Evolutionary conservation across 1,140 invertebrate species (phyloP).

Genomic region (Drosophila nasuta): DNA sequence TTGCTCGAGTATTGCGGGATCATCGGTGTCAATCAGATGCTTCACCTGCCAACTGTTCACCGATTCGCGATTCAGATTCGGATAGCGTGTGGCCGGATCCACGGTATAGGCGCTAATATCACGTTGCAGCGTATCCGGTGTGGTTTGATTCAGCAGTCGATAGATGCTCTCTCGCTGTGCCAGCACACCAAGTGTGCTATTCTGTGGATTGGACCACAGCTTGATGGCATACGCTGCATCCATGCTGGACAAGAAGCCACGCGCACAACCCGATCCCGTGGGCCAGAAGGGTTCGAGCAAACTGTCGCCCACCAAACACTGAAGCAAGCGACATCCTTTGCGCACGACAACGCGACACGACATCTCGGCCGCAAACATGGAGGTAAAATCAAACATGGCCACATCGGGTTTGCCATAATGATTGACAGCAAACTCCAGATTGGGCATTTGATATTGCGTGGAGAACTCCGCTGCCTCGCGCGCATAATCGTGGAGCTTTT

Average conservation of each 20-base stretch:
- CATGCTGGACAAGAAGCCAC: conserved; percentile 97
- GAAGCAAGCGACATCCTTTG: conserved; percentile 91
- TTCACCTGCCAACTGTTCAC: conserved; percentile 87
- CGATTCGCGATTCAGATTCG: conserved; percentile 87
- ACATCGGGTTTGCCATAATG: conserved; percentile 99
- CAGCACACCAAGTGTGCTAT: conserved; percentile 92
- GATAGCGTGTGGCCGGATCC: conserved; percentile 94
- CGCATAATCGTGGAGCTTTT: conserved; percentile 95
- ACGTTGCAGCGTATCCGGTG: conserved; percentile 96
- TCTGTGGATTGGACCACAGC: conserved; percentile 90
- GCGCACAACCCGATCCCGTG: conserved; percentile 98
- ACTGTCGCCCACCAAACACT: conserved; percentile 97
- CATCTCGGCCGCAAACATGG: conserved; percentile 99
- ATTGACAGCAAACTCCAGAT: conserved; percentile 98
- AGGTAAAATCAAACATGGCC: conserved; percentile 99
- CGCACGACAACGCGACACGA: conserved; percentile 91
- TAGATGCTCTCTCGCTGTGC: conserved; percentile 98
- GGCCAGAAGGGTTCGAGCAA: conserved; percentile 99
- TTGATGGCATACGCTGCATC: conserved; percentile 98
- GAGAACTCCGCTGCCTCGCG: conserved; percentile 98
- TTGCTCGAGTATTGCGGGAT: conserved; percentile 87
- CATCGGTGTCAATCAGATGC: conserved; percentile 88
- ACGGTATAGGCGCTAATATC: conserved; percentile 95
- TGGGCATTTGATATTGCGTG: conserved; percentile 95
- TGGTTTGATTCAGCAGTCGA: conserved; percentile 95